Conservation (phyloP, 2,797 vertebrate species). For the Microcaecilia unicolor region DNA sequence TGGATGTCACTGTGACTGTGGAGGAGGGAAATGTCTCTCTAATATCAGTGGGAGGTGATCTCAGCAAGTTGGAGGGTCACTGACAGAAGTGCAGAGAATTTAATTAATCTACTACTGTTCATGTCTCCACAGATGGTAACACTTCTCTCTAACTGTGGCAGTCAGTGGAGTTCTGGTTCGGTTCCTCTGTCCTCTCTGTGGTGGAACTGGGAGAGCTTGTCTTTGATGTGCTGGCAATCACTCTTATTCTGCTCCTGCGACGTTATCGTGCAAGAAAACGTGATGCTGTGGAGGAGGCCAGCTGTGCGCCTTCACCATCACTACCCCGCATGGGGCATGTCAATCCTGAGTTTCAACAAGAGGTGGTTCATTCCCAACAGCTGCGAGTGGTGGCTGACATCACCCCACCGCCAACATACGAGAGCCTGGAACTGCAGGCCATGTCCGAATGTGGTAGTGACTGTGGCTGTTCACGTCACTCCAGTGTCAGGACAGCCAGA, state of each 20-base stretch:
- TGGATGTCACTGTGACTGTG: too few relatives aligned
- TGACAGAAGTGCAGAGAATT: too few relatives aligned
- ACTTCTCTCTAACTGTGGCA: constrained; percentile 60
- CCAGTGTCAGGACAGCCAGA: too few relatives aligned
- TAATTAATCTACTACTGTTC: too few relatives aligned
- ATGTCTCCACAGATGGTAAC: constrained; percentile 50
- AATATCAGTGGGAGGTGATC: too few relatives aligned
- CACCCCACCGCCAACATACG: constrained; percentile 33
- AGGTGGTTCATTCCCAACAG: not conserved
- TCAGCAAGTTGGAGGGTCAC: too few relatives aligned
- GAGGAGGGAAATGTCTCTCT: too few relatives aligned
- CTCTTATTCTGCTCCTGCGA: constrained; percentile 42
- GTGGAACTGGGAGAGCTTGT: constrained; percentile 59
- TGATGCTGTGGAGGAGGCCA: not conserved
- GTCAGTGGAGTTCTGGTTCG: constrained; percentile 72
- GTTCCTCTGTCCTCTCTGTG: constrained; percentile 64
- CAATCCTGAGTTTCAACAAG: not conserved
- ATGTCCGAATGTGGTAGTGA: too few relatives aligned
- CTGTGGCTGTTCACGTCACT: too few relatives aligned
- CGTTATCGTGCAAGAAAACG: constrained; percentile 24
- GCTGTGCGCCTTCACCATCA: constrained; percentile 9
- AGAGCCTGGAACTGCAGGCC: constrained; percentile 13
- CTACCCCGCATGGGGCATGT: constrained; percentile 2
- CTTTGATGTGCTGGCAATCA: constrained; percentile 51
- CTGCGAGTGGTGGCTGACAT: not conserved